phyloP scores from a whole-genome alignment of 1,140 invertebrate genomes.

The Riptortus pedestris region DNA sequence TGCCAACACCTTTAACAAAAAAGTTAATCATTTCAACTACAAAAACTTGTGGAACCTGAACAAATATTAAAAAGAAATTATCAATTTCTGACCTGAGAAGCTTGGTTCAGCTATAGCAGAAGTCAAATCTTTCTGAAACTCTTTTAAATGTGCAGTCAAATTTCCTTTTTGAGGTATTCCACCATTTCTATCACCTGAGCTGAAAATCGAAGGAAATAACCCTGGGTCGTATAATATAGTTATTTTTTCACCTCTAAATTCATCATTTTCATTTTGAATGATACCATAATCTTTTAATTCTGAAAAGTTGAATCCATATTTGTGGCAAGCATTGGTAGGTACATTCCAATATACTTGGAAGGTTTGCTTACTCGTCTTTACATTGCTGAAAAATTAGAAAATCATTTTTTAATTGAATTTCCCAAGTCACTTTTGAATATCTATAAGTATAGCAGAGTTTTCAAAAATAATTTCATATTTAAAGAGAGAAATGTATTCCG shows the following conservation, averaged over 20 bases:
- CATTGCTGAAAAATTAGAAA: neutral
- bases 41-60: neutral
- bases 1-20: conserved; percentile 45
- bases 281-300: conserved; percentile 34
- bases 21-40: neutral
- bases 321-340: conserved; percentile 58
- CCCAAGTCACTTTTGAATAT: too few relatives aligned
- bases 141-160: conserved; percentile 48
- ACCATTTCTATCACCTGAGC: conserved; percentile 45
- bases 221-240: conserved; percentile 44
- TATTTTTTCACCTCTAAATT: conserved; percentile 54
- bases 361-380: conserved; percentile 9
- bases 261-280: conserved; percentile 50
- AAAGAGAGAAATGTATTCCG: too few relatives aligned
- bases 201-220: conserved; percentile 52
- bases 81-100: conserved; percentile 42
- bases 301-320: conserved; percentile 52
- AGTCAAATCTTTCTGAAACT: conserved; percentile 44
- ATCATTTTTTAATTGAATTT: too few relatives aligned
- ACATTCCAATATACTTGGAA: conserved; percentile 68
- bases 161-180: conserved; percentile 67
- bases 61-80: neutral
- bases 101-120: conserved; percentile 47
- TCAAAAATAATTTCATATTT: too few relatives aligned
- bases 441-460: too few relatives aligned